These are phyloP conservation scores for Hiodon tergisus DNA, from an alignment of 2,113 vertebrate species.

Conservation along the genomic window DNA sequence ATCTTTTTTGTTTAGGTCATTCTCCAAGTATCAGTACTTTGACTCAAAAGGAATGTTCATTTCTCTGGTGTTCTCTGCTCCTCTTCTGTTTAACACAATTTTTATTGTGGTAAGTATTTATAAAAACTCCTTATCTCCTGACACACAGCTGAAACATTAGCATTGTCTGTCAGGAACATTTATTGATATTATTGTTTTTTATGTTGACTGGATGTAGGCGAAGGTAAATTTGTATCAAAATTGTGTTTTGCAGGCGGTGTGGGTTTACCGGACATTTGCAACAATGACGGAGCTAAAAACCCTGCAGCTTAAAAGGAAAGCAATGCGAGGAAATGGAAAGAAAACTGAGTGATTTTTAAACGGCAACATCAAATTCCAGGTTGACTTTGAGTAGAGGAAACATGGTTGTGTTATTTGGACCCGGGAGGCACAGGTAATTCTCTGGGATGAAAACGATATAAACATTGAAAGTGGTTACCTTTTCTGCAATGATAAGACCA, in stretches of 20 bases:
- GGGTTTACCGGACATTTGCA: constrained; percentile 80
- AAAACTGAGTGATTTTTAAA: constrained; percentile 52
- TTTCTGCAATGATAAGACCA: not conserved
- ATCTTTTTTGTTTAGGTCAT: constrained; percentile 60
- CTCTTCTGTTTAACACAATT: constrained; percentile 79
- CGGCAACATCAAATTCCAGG: not conserved
- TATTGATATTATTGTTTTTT: not conserved
- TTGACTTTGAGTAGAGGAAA: not conserved
- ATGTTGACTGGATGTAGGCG: not conserved
- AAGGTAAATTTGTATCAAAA: constrained; percentile 15
- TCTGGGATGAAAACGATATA: not conserved
- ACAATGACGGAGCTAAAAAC: constrained; percentile 86
- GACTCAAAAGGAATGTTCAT: constrained; percentile 97
- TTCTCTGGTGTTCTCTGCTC: constrained; percentile 81
- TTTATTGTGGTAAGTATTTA: constrained; percentile 80
- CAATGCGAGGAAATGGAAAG: constrained; percentile 57
- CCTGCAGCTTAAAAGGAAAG: constrained; percentile 67
- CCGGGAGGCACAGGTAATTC: not conserved
- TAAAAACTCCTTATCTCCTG: not conserved
- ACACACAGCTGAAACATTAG: not conserved
- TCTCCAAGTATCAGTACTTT: constrained; percentile 90
- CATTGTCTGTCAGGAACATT: not conserved
- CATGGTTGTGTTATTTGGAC: not conserved
- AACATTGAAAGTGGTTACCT: not conserved
- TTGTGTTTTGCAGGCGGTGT: constrained; percentile 65